Conservation (phyloP, 2,797 vertebrate genomes). For the Eurystomus glaucurus region DNA sequence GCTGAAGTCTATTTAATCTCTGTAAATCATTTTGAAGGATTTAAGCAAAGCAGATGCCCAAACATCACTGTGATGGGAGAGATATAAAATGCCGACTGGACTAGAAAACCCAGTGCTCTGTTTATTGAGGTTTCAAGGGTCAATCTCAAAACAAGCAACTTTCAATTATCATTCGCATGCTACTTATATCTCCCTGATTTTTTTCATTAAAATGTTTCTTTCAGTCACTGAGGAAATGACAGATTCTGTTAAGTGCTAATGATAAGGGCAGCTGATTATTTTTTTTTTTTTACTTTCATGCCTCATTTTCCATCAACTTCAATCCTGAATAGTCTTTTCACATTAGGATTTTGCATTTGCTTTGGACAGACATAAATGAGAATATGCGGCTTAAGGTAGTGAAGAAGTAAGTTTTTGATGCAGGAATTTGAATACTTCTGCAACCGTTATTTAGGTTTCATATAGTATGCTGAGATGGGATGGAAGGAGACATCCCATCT, state of each 20-base stretch:
- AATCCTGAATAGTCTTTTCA: background rate
- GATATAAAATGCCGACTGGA: background rate
- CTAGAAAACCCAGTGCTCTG: background rate
- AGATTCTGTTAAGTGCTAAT: background rate
- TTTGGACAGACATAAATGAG: constrained; percentile 24
- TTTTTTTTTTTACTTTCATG: background rate
- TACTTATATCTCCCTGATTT: background rate
- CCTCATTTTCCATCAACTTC: background rate
- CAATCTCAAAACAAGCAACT: constrained; percentile 35
- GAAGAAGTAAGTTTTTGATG: constrained; percentile 12
- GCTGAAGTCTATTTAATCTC: background rate
- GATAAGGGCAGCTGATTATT: background rate
- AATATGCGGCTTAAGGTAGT: background rate
- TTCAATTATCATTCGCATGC: background rate
- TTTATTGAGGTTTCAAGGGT: background rate
- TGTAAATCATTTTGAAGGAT: background rate
- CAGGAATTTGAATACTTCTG: background rate
- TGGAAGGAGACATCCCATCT: background rate
- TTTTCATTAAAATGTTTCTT: background rate
- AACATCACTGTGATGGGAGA: background rate
- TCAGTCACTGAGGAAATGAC: background rate
- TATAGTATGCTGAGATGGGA: background rate
- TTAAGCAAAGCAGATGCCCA: background rate
- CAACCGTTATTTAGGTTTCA: constrained; percentile 10
- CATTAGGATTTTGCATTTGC: constrained; percentile 1